These are phyloP conservation scores for Nebria ingens DNA, from an alignment of 1,140 invertebrate genomes.

Conservation along the genomic window DNA sequence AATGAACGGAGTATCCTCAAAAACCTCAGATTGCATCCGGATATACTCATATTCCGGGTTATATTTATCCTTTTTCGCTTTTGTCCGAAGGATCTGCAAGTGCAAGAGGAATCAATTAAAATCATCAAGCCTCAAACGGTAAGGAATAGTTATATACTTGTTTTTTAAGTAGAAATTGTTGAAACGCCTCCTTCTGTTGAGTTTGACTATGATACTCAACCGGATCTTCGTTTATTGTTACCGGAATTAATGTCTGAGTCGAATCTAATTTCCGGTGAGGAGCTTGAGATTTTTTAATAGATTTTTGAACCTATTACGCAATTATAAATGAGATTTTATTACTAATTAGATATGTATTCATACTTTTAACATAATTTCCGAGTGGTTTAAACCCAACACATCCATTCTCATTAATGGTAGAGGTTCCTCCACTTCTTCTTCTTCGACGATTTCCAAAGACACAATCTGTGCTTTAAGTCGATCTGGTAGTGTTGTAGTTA, in stretches of 20 bases:
- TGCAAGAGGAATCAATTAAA: no score
- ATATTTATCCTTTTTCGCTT: conserved; percentile 21
- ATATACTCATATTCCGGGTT: conserved; percentile 23
- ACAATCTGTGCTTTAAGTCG: conserved; percentile 36
- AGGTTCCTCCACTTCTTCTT: conserved; percentile 26
- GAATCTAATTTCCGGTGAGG: conserved; percentile 11
- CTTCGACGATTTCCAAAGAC: conserved; percentile 32
- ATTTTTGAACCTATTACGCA: conserved; percentile 16
- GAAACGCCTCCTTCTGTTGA: conserved; percentile 23
- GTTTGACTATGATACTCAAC: conserved; percentile 16
- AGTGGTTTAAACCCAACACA: conserved; percentile 57
- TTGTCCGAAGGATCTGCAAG: conserved; percentile 19
- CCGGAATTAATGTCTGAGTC: neutral
- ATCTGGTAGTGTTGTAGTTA: conserved; percentile 26
- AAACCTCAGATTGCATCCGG: conserved; percentile 15
- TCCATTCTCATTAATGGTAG: conserved; percentile 54
- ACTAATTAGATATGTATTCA: neutral
- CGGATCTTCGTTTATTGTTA: conserved; percentile 15
- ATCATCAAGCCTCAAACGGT: no score
- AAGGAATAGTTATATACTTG: conserved; percentile 21
- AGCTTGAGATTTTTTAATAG: conserved; percentile 19
- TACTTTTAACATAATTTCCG: conserved; percentile 42
- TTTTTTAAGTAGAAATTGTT: conserved; percentile 21
- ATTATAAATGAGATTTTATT: neutral
- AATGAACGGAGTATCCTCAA: neutral